Evolutionary conservation across 2,113 vertebrate species (phyloP).

Genomic region (Ranitomeya variabilis): DNA sequence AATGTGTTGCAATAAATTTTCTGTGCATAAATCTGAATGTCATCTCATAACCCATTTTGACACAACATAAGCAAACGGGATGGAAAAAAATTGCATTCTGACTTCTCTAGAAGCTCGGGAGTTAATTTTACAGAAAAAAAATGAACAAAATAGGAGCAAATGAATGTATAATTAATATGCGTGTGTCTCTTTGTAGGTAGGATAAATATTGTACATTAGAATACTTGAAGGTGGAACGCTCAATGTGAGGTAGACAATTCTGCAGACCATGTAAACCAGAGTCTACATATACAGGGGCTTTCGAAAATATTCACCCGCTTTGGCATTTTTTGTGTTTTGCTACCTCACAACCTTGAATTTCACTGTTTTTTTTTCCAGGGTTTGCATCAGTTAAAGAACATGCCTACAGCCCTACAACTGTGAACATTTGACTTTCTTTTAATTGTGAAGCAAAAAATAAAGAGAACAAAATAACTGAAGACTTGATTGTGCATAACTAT

Average conservation of each 20-base stretch:
- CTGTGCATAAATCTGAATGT: constrained; percentile 49
- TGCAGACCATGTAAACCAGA: not conserved
- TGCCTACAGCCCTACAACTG: no score
- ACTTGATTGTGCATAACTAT: no score
- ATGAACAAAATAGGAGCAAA: not conserved
- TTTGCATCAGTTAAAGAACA: no score
- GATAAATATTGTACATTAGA: constrained; percentile 4
- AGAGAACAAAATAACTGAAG: no score
- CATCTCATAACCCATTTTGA: constrained; percentile 32
- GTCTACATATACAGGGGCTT: not conserved
- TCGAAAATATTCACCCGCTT: no score
- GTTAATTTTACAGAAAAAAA: constrained; percentile 11
- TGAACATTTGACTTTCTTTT: no score
- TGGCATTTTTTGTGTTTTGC: no score
- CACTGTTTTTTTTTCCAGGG: no score
- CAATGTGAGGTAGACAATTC: not conserved
- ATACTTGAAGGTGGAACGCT: not conserved
- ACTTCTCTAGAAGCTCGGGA: not conserved
- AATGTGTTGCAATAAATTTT: constrained; percentile 48
- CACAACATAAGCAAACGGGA: constrained; percentile 22
- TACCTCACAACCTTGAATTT: no score
- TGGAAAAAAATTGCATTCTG: constrained; percentile 13
- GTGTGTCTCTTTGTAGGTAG: constrained; percentile 10
- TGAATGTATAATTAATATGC: constrained; percentile 12
- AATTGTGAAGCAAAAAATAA: no score